A percentile compares a stretch with the other conserved stretches of the same genome.
These are phyloP conservation scores for Oreochromis mossambicus DNA, from an alignment of 2,797 vertebrate genomes.

Conservation along the genomic window DNA sequence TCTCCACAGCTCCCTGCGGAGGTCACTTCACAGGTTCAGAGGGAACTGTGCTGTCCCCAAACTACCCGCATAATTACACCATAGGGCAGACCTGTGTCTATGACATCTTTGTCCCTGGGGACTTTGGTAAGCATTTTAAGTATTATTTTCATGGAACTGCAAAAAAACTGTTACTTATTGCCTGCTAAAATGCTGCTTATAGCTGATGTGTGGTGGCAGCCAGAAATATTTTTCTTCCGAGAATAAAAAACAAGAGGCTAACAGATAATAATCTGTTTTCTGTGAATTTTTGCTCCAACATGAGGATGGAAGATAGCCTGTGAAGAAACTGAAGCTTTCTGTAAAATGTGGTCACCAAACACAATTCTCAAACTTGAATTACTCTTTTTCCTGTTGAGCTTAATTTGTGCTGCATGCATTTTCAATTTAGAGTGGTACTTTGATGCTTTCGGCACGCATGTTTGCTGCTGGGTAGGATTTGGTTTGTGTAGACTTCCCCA, in stretches of 20 bases:
- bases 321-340: neutral
- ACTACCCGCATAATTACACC: conserved; percentile 96
- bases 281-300: conserved; percentile 12
- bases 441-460: conserved; percentile 13
- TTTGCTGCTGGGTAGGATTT: conserved; percentile 9
- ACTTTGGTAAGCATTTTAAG: conserved; percentile 87
- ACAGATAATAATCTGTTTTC: conserved; percentile 1
- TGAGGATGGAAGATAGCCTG: neutral
- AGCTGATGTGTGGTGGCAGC: neutral
- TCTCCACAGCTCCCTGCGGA: conserved; percentile 88
- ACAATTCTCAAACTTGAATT: conserved; percentile 17
- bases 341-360: conserved; percentile 17
- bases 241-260: neutral
- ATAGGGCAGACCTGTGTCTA: conserved; percentile 91
- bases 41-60: conserved; percentile 94
- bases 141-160: conserved; percentile 15
- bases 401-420: conserved; percentile 15
- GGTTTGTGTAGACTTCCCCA: neutral
- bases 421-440: conserved; percentile 1
- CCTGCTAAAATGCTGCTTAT: neutral
- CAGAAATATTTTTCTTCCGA: neutral
- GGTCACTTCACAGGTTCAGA: conserved; percentile 92
- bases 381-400: conserved; percentile 14
- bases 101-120: conserved; percentile 91
- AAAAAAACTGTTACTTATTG: neutral